Base-by-base conservation (phyloP, 2,113 vertebrate species). In the Campylomormyrus numenius region DNA sequence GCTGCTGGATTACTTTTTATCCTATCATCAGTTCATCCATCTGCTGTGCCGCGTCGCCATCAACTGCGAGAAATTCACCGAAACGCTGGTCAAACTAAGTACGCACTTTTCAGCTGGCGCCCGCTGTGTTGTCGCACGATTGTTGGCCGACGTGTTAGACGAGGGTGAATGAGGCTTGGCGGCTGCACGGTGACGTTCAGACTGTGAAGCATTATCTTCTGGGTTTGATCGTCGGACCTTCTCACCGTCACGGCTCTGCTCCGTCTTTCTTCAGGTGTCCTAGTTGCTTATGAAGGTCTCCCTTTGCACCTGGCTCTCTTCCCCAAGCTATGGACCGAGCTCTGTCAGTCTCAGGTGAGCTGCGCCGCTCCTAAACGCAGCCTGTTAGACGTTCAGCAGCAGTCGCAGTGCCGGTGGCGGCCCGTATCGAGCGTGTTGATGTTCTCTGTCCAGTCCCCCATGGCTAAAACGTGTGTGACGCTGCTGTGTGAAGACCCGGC, bases 31-130 rank as follows among this genome's bases (percentile, higher is more conserved):
- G 94, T 99, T 99, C 96, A 99, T 99, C 94, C 98, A 99, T 94
- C 97, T 99, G 89, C 95, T 99, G 91, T 99, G 98, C 93, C 97
- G 98, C 87, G 98, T 99, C 92, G 98, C 98, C 95, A 97, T 99
- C 96, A 99, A 98, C 97, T 99, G 98, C 95, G 98, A 99, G 95
- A 99, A 99, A 93, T 99, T 99, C 95, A 99, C 98, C 10, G 98
- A 99, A 95, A 99, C 98, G 3, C 97, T 99, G 90, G 97, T 99
- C 94, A 99, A 99, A 95, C 97, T 99, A 90, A 99, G 98, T 99
- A 96, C 92, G 98, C 96, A 90, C 92, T 42, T 3, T 21, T 45
- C 3, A n/a, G 13, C 42, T 15, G 8, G 1, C 13, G 83, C 17
- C 3, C 10, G 27, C 50, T 42, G 13, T 10, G 15, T 7, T 6